Base-by-base conservation (phyloP, 2,797 vertebrate species). In the Poecile montanus region DNA sequence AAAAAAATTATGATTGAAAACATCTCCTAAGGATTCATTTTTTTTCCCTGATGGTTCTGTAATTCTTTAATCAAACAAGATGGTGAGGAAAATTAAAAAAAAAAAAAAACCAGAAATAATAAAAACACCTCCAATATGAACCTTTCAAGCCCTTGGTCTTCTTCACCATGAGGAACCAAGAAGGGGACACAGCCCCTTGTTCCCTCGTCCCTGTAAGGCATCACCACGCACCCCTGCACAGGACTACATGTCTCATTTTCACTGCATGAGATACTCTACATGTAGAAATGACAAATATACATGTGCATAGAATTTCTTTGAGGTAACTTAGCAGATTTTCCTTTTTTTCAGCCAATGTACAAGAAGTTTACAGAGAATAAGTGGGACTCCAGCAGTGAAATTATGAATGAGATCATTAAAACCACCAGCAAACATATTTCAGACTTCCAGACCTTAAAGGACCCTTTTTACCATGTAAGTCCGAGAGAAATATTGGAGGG, bases 351-450 rank as follows among this genome's bases (percentile, higher is more conserved):
- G 98, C 77, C 95, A 10, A 93, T 97, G 30, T 98, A 98, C 93
- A 98, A 95, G 93, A 98, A 61, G 83, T 95, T 98, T 79, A 97
- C 97, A 4, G 97, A 97, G 88, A 97, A 95, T 40, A 97, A 95
- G 70, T 98, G 98, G 97, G 88, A 95, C 2, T 95, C 85, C 48
- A 95, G 97, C 4, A 56, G 19, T 11, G 95, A 97, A 79, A 94
- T 86, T 45, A 96, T 98, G 96, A 89, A 95, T 2, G 95, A 97
- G 21, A 98, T 98, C 44, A 38, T 98, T 40, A 34, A 87, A 63
- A 51, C n/a, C 1, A 93, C 97, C 53, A 92, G 45, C 3, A 21
- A 34, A 7, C 68, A 91, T 42, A 88, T 98, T 88, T 94, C 95
- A 6, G 96, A 97, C 29, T 97, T 98, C 62, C 92, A 13, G 16